These are phyloP conservation scores for Rugalucina vietnamica DNA, from an alignment of 2,888 invertebrate species.

Conservation along the genomic window DNA sequence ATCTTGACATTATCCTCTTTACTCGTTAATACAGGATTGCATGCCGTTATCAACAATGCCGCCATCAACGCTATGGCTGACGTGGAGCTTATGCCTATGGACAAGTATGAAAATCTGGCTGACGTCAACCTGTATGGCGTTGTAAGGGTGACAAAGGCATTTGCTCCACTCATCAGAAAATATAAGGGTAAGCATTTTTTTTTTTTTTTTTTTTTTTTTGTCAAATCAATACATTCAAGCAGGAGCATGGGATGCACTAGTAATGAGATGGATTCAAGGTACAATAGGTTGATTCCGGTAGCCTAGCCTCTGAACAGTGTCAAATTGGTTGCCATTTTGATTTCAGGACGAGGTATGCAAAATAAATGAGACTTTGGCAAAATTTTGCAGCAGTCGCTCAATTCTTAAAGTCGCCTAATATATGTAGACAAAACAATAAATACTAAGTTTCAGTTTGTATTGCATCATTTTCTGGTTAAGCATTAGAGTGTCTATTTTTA, in stretches of 20 bases:
- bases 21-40: slow-evolving; percentile 87
- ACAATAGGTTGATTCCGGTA: too few species aligned
- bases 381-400: too few species aligned
- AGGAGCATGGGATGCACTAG: too few species aligned
- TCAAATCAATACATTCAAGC: slow-evolving; percentile 9
- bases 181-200: slow-evolving; percentile 80
- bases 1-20: background rate
- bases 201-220: too few species aligned
- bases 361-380: too few species aligned
- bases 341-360: background rate
- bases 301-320: too few species aligned
- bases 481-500: background rate
- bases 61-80: slow-evolving; percentile 95
- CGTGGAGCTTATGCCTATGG: slow-evolving; percentile 94
- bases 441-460: too few species aligned
- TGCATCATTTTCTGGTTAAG: too few species aligned
- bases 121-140: slow-evolving; percentile 93
- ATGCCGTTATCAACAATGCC: slow-evolving; percentile 96
- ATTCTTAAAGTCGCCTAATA: too few species aligned
- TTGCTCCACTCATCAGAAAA: slow-evolving; percentile 87
- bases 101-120: slow-evolving; percentile 90
- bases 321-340: too few species aligned
- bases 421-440: too few species aligned
- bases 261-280: too few species aligned
- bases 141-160: slow-evolving; percentile 89